Percentiles rank a stretch among this genome's conserved stretches.
These are phyloP conservation scores for Drosophila anomalata DNA, from an alignment of 2,888 invertebrate genomes.

Conservation along the genomic window DNA sequence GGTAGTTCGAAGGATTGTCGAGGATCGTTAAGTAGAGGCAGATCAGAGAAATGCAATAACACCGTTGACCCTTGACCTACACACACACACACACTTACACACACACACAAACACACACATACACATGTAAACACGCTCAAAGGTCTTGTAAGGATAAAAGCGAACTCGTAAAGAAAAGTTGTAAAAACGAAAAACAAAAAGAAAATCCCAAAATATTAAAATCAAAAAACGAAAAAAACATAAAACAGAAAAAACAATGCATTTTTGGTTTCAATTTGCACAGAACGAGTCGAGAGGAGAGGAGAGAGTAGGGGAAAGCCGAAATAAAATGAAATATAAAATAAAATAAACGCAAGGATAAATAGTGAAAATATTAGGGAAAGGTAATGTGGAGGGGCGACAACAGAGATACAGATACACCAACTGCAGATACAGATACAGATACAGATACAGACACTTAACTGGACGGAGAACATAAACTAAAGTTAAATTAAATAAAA, in stretches of 20 bases:
- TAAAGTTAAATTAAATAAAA: conserved; percentile 5
- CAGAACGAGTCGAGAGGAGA: conserved; percentile 30
- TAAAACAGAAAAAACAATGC: conserved; percentile 19
- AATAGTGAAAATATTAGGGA: conserved; percentile 59
- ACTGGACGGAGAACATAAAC: conserved; percentile 21
- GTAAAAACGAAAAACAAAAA: conserved; percentile 23
- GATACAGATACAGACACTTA: neutral
- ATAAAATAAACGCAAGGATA: conserved; percentile 56
- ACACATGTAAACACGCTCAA: conserved; percentile 63
- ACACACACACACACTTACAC: too few species aligned
- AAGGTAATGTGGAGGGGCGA: conserved; percentile 7
- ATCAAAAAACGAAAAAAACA: conserved; percentile 21
- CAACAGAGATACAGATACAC: conserved; percentile 10
- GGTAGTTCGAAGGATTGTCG: conserved; percentile 5
- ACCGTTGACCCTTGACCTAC: neutral
- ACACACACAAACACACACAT: conserved; percentile 15
- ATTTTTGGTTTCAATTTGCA: conserved; percentile 62
- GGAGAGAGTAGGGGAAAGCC: conserved; percentile 15
- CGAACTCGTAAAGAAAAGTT: conserved; percentile 20
- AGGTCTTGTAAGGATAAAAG: conserved; percentile 49
- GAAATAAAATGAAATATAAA: conserved; percentile 58
- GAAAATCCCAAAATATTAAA: conserved; percentile 17
- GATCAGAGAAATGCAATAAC: conserved; percentile 10
- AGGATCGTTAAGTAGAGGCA: neutral
- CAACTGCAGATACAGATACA: neutral